Evolutionary conservation across 1,140 invertebrate genomes (phyloP), one percentile per base, ranked within the genome.

Genomic region (Heliconius eleuchia): DNA sequence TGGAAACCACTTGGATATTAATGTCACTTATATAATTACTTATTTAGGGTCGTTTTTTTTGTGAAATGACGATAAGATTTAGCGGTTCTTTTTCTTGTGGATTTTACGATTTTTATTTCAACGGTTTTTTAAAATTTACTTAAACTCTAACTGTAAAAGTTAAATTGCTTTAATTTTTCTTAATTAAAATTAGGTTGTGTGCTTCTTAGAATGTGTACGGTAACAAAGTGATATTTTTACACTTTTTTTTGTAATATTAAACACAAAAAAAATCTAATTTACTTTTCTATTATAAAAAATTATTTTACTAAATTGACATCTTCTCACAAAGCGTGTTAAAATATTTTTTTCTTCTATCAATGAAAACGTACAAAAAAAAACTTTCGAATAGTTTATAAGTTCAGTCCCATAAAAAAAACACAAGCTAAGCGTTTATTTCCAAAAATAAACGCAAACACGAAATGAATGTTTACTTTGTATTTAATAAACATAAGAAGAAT

Each of bases 21-120:
- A 66, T 66, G 60, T 66, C 60, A 66, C 27, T 27, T 66, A 23
- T 66, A 30, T 66, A 66, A 66, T 66, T 66, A 66, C 60, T 30
- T 66, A 66, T 66, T 66, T 23, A 66, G 2, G 60, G 23, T 66
- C 0, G 23, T 27, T 66, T 66, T 66, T 66, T 30, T 66, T 30
- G 23, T 27, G 60, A 66, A 66, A 27, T 66, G 11, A 30, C 60
- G 60, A 66, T 66, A 66, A 66, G 57, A 66, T 66, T 30, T 66
- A 16, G 30, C 16, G 60, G 27, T 66, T 66, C 13, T 13, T 66
- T 66, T 8, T 37, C 6, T 34, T 34, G 30, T 30, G 23, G 23
- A 9, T 30, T 66, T 23, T 27, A 27, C 9, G 30, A 30, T 30
- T 30, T 30, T 30, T 30, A 30, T 30, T 30, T 1, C 30, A 30